These are phyloP conservation scores for Muntiacus muntjak DNA, from an alignment of 2,113 vertebrate species.

Conservation along the genomic window DNA sequence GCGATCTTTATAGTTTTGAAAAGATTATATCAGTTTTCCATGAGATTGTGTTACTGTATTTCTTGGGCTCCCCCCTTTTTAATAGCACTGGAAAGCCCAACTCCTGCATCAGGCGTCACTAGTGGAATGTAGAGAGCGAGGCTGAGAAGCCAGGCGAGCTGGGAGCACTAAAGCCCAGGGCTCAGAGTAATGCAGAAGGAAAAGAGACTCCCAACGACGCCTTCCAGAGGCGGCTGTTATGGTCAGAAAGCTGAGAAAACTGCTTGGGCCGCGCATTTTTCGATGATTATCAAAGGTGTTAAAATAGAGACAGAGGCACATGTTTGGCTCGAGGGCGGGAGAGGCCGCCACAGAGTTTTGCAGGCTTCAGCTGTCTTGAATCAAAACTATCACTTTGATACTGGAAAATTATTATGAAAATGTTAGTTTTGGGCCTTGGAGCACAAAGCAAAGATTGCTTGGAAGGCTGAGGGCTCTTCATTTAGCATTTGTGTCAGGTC, in stretches of 20 bases:
- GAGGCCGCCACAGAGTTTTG: constrained; percentile 78
- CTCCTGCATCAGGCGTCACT: constrained; percentile 85
- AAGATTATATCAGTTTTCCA: constrained; percentile 90
- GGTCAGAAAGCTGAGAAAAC: constrained; percentile 83
- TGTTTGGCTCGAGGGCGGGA: constrained; percentile 81
- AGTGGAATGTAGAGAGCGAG: constrained; percentile 83
- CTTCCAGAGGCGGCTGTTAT: constrained; percentile 79
- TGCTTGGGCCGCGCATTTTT: constrained; percentile 85
- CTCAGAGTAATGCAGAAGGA: constrained; percentile 80
- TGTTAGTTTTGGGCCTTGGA: constrained; percentile 87
- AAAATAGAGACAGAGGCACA: constrained; percentile 85
- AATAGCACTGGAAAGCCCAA: constrained; percentile 84
- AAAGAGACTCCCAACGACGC: constrained; percentile 75
- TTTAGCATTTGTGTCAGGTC: constrained; percentile 76
- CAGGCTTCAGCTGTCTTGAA: constrained; percentile 85
- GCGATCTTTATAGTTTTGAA: constrained; percentile 87
- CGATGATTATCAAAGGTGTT: constrained; percentile 89
- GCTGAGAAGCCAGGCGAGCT: constrained; percentile 78
- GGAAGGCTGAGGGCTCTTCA: constrained; percentile 74
- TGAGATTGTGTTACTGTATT: constrained; percentile 88
- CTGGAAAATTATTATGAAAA: constrained; percentile 90
- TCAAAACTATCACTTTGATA: constrained; percentile 89
- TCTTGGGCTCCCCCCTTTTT: constrained; percentile 81
- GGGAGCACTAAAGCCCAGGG: constrained; percentile 80
- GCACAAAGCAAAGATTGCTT: constrained; percentile 72